These are phyloP conservation scores for Leuciscus idus DNA, from an alignment of 2,113 vertebrate genomes.

Conservation along the genomic window DNA sequence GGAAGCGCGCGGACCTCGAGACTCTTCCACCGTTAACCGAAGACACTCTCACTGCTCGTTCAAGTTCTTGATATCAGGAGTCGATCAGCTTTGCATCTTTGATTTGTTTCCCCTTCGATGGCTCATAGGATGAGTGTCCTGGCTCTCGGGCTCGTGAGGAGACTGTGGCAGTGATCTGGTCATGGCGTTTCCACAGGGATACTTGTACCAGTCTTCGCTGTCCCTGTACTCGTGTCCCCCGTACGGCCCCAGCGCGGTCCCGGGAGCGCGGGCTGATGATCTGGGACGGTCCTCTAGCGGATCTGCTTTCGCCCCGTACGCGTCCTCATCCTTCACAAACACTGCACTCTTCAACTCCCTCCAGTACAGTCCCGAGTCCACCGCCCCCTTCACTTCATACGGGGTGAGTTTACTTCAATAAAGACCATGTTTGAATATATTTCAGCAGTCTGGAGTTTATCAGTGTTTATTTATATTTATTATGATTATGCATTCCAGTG, in stretches of 20 bases:
- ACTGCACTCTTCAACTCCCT: conserved; percentile 88
- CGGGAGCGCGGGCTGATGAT: conserved; percentile 88
- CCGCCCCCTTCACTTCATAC: conserved; percentile 85
- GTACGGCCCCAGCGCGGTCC: conserved; percentile 86
- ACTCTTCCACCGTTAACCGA: conserved; percentile 19
- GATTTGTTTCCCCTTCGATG: neutral
- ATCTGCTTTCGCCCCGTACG: conserved; percentile 93
- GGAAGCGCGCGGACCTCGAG: conserved; percentile 75
- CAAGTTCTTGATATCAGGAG: neutral
- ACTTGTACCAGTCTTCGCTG: conserved; percentile 92
- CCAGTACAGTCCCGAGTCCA: conserved; percentile 86
- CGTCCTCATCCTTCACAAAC: conserved; percentile 84
- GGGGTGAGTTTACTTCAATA: conserved; percentile 80
- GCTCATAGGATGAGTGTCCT: neutral
- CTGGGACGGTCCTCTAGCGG: conserved; percentile 88
- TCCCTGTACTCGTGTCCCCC: conserved; percentile 89
- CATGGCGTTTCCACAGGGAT: conserved; percentile 96
- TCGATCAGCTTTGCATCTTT: neutral
- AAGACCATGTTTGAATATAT: neutral
- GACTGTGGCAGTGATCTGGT: conserved; percentile 57
- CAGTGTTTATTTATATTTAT: too few relatives aligned
- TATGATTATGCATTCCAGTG: neutral
- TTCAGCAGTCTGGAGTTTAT: too few relatives aligned
- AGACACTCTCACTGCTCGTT: conserved; percentile 64
- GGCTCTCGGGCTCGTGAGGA: neutral